A percentile compares a stretch with the other conserved stretches of the same genome.
Conservation (phyloP, 1,140 invertebrate genomes). For the Drusus annulatus region DNA sequence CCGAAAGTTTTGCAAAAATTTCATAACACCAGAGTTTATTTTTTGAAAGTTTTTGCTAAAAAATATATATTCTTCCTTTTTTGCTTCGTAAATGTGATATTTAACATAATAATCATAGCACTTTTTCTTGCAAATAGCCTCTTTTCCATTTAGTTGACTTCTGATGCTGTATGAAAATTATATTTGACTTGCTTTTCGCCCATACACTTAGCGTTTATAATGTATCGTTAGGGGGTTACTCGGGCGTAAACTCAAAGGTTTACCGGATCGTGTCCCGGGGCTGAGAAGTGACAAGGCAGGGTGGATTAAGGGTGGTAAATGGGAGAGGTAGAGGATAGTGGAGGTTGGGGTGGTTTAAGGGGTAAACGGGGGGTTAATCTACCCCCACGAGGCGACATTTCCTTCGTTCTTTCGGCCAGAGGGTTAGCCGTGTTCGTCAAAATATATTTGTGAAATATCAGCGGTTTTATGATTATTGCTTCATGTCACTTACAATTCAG, state of each 20-base stretch:
- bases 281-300: slow-evolving; percentile 5
- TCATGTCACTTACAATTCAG: slow-evolving; percentile 45
- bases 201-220: slow-evolving; percentile 5
- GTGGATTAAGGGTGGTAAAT: neutral
- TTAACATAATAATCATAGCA: too few species aligned
- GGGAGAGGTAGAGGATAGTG: neutral
- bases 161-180: neutral
- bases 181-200: slow-evolving; percentile 7
- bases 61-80: too few species aligned
- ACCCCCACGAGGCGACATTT: slow-evolving; percentile 20
- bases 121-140: too few species aligned
- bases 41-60: too few species aligned
- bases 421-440: slow-evolving; percentile 32
- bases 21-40: too few species aligned
- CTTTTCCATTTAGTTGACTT: too few species aligned
- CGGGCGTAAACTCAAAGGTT: slow-evolving; percentile 47
- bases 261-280: slow-evolving; percentile 24
- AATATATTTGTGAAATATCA: slow-evolving; percentile 53
- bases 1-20: too few species aligned
- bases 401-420: slow-evolving; percentile 3
- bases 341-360: neutral
- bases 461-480: slow-evolving; percentile 53
- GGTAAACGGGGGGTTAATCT: neutral
- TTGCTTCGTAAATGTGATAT: too few species aligned
- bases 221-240: slow-evolving; percentile 42